These are phyloP conservation scores for Parazoanthus swiftii DNA, from an alignment of 92 coral and sea anemone species.

Conservation along the genomic window DNA sequence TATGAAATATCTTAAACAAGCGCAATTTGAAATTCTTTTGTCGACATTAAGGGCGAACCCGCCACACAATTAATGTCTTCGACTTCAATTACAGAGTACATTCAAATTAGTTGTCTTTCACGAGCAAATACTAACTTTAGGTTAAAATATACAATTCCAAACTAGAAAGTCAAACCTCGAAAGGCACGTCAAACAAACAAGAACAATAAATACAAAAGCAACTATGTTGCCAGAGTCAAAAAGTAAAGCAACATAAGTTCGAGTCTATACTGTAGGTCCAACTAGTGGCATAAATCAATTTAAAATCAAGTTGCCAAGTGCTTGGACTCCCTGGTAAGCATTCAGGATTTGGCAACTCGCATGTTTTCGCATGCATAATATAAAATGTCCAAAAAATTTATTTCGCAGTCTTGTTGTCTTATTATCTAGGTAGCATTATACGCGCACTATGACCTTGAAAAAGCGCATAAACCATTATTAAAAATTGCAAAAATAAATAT, in stretches of 20 bases:
- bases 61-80: constrained; percentile 43
- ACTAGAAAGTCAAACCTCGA: background rate
- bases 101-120: constrained; percentile 29
- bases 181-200: background rate
- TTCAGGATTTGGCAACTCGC: constrained; percentile 20
- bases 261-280: background rate
- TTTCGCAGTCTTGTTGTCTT: background rate
- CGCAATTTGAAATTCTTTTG: constrained; percentile 31
- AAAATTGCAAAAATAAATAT: background rate
- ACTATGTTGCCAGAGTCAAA: background rate
- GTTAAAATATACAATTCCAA: background rate
- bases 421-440: background rate
- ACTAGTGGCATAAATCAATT: background rate
- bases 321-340: constrained; percentile 25
- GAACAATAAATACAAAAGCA: background rate
- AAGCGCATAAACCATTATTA: background rate
- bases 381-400: constrained; percentile 3
- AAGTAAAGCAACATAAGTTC: background rate
- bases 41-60: constrained; percentile 16
- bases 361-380: constrained; percentile 30
- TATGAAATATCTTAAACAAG: constrained; percentile 37
- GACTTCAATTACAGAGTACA: constrained; percentile 10
- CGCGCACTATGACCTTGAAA: background rate
- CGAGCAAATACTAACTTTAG: constrained; percentile 19
- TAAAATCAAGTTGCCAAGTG: constrained; percentile 15